A percentile compares a stretch with the other conserved stretches of the same genome.
phyloP scores from a whole-genome alignment of 1,140 invertebrate genomes.

The Pachypsylla venusta region DNA sequence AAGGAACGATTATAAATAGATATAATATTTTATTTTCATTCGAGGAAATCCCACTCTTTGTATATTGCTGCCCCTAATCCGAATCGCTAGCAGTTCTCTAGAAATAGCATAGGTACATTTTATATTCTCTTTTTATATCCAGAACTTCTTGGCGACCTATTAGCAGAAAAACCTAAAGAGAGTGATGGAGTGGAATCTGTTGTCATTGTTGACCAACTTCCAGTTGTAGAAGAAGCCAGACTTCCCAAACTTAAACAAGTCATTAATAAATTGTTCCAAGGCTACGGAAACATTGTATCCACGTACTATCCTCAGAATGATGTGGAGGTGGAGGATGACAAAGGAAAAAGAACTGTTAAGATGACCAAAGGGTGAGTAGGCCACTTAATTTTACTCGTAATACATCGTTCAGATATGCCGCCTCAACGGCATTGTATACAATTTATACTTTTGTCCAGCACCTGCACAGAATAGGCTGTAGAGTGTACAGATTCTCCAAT shows the following conservation, averaged over 20 bases:
- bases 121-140: slow-evolving; percentile 33
- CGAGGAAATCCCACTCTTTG: no score
- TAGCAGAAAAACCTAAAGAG: slow-evolving; percentile 76
- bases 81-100: no score
- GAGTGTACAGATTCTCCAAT: no score
- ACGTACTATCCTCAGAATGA: slow-evolving; percentile 63
- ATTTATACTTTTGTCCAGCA: no score
- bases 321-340: slow-evolving; percentile 53
- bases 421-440: slow-evolving; percentile 6
- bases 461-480: no score
- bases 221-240: slow-evolving; percentile 79
- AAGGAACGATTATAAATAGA: no score
- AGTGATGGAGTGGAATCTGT: slow-evolving; percentile 91
- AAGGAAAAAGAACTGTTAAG: slow-evolving; percentile 22
- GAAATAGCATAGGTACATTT: no score
- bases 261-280: slow-evolving; percentile 80
- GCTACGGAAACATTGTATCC: slow-evolving; percentile 80
- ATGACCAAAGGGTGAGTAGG: slow-evolving; percentile 62
- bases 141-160: slow-evolving; percentile 78
- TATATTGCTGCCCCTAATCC: no score
- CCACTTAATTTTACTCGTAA: not conserved
- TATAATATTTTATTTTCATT: no score
- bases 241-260: slow-evolving; percentile 87
- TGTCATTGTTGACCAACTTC: slow-evolving; percentile 91
- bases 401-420: slow-evolving; percentile 14